A percentile compares a stretch with the other conserved stretches of the same genome.
phyloP scores from a whole-genome alignment of 1,140 invertebrate genomes.

The Zeugodacus cucurbitae region DNA sequence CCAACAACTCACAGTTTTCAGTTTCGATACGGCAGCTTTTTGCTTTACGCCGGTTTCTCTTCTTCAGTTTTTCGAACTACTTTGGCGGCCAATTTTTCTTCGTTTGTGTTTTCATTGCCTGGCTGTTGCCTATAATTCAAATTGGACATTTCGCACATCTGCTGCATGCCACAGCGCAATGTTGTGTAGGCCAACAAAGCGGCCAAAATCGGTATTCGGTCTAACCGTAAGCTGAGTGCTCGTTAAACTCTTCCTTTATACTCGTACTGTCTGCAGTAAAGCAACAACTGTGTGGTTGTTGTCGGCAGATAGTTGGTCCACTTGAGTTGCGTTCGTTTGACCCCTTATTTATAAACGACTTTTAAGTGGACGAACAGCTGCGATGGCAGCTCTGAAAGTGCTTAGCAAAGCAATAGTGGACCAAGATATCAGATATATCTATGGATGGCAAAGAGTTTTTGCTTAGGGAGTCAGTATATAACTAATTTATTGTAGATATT shows the following conservation, averaged over 20 bases:
- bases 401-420: too few species aligned
- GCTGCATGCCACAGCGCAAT: slow-evolving; percentile 1
- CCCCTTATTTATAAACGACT: too few species aligned
- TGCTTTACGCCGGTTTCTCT: neutral
- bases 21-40: neutral
- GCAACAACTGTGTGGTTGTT: neutral
- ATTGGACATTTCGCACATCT: slow-evolving; percentile 35
- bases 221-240: neutral
- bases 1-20: slow-evolving; percentile 21
- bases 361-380: too few species aligned
- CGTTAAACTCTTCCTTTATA: neutral
- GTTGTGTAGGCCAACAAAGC: neutral
- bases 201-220: neutral
- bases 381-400: too few species aligned
- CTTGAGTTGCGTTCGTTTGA: too few species aligned
- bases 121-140: slow-evolving; percentile 10
- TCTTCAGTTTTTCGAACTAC: neutral
- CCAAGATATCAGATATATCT: too few species aligned
- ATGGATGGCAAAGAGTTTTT: too few species aligned
- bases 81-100: neutral
- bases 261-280: too few species aligned
- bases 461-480: too few species aligned
- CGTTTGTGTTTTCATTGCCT: neutral
- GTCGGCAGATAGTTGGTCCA: too few species aligned
- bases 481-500: too few species aligned